Conservation (phyloP, 92 coral and sea anemone species). For the Nematostella vectensis region DNA sequence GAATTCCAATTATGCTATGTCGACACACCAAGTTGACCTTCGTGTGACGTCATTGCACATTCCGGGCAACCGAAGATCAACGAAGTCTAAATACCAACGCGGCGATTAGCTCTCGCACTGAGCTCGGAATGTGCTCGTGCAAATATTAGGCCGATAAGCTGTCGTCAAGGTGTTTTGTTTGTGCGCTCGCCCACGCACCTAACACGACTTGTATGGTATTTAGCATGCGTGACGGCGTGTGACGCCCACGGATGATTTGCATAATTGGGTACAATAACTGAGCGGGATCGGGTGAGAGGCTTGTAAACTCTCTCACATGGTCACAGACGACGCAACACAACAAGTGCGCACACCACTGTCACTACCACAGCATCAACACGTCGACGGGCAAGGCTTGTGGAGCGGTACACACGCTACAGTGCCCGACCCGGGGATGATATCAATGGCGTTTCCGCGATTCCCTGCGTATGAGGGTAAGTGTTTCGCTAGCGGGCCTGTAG, state of each 20-base stretch:
- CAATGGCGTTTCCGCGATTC: constrained; percentile 67
- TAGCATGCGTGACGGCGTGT: constrained; percentile 51
- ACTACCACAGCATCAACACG: too few relatives aligned
- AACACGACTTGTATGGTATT: constrained; percentile 15
- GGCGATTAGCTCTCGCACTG: not conserved
- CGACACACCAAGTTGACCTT: not conserved
- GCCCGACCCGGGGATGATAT: constrained; percentile 34
- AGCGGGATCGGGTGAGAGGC: constrained; percentile 29
- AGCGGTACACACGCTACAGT: too few relatives aligned
- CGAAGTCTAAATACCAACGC: constrained; percentile 1
- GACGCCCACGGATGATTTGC: constrained; percentile 66
- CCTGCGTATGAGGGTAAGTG: constrained; percentile 65
- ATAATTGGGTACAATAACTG: constrained; percentile 50
- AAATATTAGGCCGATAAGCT: not conserved
- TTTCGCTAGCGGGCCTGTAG: too few relatives aligned
- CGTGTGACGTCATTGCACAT: constrained; percentile 1
- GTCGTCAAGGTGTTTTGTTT: constrained; percentile 1
- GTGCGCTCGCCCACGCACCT: not conserved
- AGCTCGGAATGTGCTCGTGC: constrained; percentile 3
- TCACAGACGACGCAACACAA: not conserved
- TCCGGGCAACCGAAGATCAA: constrained; percentile 18
- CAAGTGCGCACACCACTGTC: too few relatives aligned
- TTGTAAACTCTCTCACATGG: constrained; percentile 1
- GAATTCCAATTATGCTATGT: not conserved
- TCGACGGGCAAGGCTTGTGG: too few relatives aligned